Conservation (phyloP, 2,888 invertebrate species). For the Microctonus brassicae region DNA sequence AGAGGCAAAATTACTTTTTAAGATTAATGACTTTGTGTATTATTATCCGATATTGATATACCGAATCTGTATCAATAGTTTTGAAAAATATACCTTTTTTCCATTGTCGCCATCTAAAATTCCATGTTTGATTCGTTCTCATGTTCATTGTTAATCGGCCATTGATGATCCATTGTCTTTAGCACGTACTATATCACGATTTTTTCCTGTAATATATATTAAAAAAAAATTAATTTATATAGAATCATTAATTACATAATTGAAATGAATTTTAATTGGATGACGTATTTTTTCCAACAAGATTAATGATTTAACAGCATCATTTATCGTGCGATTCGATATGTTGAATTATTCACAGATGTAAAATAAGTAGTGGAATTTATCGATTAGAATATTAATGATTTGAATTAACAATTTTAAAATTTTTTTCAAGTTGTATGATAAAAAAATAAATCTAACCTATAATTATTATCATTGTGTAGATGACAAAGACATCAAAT, state of each 20-base stretch:
- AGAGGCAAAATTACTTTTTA: slow-evolving; percentile 63
- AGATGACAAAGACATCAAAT: not conserved
- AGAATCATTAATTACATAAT: no score
- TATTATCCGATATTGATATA: slow-evolving; percentile 61
- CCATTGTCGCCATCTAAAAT: not conserved
- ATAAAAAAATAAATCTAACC: slow-evolving; percentile 1
- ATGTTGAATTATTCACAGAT: slow-evolving; percentile 58
- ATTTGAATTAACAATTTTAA: slow-evolving; percentile 30
- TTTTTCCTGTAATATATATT: not conserved
- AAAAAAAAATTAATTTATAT: not conserved
- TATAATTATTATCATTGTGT: not conserved
- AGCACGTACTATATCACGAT: no score
- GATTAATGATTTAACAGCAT: slow-evolving; percentile 55
- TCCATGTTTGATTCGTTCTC: not conserved
- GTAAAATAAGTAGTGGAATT: slow-evolving; percentile 41
- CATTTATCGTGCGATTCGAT: slow-evolving; percentile 64
- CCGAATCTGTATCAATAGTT: slow-evolving; percentile 13
- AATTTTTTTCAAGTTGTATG: no score
- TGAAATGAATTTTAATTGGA: slow-evolving; percentile 17
- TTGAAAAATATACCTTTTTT: not conserved
- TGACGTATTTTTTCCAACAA: slow-evolving; percentile 44
- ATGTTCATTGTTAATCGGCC: no score
- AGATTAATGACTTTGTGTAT: slow-evolving; percentile 62
- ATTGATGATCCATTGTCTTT: no score
- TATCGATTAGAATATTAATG: slow-evolving; percentile 60